Conservation (phyloP, 53 echinoderm and acorn worm genomes). For the Zoroaster sp. region DNA sequence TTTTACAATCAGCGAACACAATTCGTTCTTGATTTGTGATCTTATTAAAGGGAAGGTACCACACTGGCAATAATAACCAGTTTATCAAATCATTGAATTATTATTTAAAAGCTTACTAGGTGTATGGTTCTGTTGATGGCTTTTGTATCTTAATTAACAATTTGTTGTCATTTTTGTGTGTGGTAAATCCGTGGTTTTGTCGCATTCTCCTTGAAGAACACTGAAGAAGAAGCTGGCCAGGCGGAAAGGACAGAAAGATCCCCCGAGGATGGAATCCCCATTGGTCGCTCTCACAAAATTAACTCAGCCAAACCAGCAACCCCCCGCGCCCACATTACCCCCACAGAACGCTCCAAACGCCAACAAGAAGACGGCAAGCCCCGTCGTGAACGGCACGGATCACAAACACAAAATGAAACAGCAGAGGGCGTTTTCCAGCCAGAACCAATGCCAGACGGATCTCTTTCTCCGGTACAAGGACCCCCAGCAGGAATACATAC, state of each 20-base stretch:
- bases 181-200: neutral
- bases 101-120: too few species aligned
- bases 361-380: neutral
- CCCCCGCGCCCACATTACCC: neutral
- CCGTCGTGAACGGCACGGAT: neutral
- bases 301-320: constrained; percentile 48
- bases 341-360: neutral
- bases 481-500: constrained; percentile 3
- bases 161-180: too few species aligned
- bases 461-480: constrained; percentile 71
- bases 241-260: constrained; percentile 61
- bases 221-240: constrained; percentile 58
- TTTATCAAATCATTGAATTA: too few species aligned
- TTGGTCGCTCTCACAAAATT: constrained; percentile 60
- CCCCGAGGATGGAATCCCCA: constrained; percentile 58
- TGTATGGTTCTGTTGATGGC: too few species aligned
- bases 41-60: too few species aligned
- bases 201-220: neutral
- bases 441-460: constrained; percentile 74
- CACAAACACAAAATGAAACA: constrained; percentile 61
- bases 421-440: constrained; percentile 67
- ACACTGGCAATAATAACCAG: too few species aligned
- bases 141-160: too few species aligned
- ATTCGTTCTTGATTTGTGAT: too few species aligned
- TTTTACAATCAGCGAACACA: too few species aligned